These are phyloP conservation scores for Myiotriccus ornatus DNA, from an alignment of 2,797 vertebrate species.

Conservation along the genomic window DNA sequence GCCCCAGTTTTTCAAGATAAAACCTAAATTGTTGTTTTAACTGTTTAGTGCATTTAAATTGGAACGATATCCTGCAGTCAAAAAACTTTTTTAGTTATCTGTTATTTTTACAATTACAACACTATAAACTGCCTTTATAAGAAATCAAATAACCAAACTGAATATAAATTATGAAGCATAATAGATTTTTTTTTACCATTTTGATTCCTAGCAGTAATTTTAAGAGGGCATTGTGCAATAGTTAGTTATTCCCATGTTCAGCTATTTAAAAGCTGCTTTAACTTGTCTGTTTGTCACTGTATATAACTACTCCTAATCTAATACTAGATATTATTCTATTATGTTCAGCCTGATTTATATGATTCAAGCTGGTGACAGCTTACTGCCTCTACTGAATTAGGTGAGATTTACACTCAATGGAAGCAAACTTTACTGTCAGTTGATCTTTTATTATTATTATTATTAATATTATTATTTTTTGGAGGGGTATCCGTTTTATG, in stretches of 20 bases:
- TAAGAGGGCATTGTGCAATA: constrained; percentile 86
- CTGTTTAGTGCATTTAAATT: constrained; percentile 65
- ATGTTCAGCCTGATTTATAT: constrained; percentile 71
- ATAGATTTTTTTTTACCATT: constrained; percentile 62
- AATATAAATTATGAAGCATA: constrained; percentile 74
- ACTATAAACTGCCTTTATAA: constrained; percentile 78
- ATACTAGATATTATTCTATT: constrained; percentile 78
- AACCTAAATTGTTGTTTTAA: constrained; percentile 56
- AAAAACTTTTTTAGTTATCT: constrained; percentile 56
- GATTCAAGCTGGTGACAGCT: constrained; percentile 73
- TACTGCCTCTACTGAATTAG: constrained; percentile 76
- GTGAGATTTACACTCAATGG: constrained; percentile 65
- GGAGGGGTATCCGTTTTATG: constrained; percentile 54
- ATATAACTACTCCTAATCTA: constrained; percentile 77
- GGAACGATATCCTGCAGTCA: constrained; percentile 63
- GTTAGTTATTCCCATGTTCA: constrained; percentile 78
- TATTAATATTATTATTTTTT: not conserved
- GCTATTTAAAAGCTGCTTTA: constrained; percentile 82
- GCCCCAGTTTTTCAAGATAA: constrained; percentile 30
- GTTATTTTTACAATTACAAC: constrained; percentile 71
- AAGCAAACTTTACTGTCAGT: constrained; percentile 60
- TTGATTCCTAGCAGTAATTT: constrained; percentile 78
- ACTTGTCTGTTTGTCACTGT: constrained; percentile 79
- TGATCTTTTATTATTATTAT: not conserved
- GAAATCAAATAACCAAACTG: constrained; percentile 76